Evolutionary conservation across 2,888 invertebrate species (phyloP).

Genomic region (Ormyrus rosae): DNA sequence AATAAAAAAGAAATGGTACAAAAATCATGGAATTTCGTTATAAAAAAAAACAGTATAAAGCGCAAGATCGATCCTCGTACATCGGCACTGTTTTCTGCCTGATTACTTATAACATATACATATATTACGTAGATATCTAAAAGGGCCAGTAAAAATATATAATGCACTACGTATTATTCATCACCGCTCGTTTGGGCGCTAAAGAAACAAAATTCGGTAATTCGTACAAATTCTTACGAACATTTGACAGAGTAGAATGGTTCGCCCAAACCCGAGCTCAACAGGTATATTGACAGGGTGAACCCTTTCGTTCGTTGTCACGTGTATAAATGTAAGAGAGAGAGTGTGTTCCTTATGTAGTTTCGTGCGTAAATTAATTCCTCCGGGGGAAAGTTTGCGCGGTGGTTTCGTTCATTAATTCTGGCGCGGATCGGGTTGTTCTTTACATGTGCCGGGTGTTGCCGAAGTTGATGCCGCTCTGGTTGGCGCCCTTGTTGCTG

Average conservation of each 20-base stretch:
- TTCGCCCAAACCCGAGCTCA: too few relatives aligned
- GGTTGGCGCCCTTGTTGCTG: constrained; percentile 97
- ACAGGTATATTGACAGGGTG: too few relatives aligned
- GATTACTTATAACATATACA: constrained; percentile 6
- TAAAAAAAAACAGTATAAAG: too few relatives aligned
- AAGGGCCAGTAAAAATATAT: constrained; percentile 27
- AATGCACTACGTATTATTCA: constrained; percentile 12
- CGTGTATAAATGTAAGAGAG: background rate
- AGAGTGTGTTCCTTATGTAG: background rate
- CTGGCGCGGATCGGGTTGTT: too few relatives aligned
- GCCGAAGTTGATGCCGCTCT: constrained; percentile 97
- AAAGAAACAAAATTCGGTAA: background rate
- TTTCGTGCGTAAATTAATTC: too few relatives aligned
- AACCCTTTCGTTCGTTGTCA: background rate
- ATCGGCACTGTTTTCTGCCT: background rate
- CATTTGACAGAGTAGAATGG: too few relatives aligned
- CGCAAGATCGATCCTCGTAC: too few relatives aligned
- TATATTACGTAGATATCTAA: constrained; percentile 4
- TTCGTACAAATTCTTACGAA: too few relatives aligned
- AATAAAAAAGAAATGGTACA: too few relatives aligned
- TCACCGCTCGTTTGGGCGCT: background rate
- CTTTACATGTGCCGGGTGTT: constrained; percentile 97
- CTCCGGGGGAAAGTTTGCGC: too few relatives aligned
- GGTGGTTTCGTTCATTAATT: background rate
- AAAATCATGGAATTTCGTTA: too few relatives aligned